Conservation (phyloP, 2,888 invertebrate genomes). For the Ichneumon xanthorius region DNA sequence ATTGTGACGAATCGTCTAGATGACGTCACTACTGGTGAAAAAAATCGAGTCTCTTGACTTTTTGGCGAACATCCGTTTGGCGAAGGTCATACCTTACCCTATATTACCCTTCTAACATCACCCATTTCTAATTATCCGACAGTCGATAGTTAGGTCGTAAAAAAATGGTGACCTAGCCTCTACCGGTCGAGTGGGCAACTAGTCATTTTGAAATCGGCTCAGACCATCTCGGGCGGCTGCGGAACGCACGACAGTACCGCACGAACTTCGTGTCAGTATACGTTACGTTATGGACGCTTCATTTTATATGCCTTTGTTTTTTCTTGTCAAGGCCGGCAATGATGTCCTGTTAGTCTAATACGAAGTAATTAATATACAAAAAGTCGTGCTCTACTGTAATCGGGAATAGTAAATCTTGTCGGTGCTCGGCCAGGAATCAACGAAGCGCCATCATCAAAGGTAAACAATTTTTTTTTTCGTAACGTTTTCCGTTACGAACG, state of each 20-base stretch:
- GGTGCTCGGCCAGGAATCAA: background rate
- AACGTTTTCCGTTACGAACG: constrained; percentile 9
- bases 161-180: background rate
- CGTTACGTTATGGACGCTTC: background rate
- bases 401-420: background rate
- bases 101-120: background rate
- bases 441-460: background rate
- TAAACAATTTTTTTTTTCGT: background rate
- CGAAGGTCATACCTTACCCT: too few species aligned
- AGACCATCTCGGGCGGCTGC: background rate
- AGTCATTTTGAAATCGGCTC: background rate
- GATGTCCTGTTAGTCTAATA: background rate
- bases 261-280: background rate
- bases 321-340: background rate
- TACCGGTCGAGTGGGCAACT: background rate
- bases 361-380: background rate
- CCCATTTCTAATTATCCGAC: background rate
- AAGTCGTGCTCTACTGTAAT: background rate
- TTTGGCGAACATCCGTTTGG: too few species aligned
- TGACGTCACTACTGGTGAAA: too few species aligned
- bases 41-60: too few species aligned
- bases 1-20: too few species aligned
- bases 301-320: constrained; percentile 2
- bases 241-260: constrained; percentile 1
- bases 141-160: background rate